These are phyloP conservation scores for Hanleya hanleyi DNA, from an alignment of 2,888 invertebrate species.

Conservation along the genomic window DNA sequence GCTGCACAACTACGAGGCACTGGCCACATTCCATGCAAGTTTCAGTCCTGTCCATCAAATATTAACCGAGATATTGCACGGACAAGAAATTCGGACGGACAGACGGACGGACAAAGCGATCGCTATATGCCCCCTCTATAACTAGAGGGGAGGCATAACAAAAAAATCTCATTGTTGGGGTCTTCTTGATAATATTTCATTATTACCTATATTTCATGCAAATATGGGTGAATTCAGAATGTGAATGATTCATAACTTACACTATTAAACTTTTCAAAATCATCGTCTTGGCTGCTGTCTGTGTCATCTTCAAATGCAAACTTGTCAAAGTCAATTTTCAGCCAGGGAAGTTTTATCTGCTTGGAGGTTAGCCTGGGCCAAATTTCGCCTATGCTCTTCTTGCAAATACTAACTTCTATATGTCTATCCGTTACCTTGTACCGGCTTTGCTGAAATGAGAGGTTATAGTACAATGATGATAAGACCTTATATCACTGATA, in stretches of 20 bases:
- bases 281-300: slow-evolving; percentile 73
- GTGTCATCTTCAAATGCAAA: slow-evolving; percentile 88
- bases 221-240: not conserved
- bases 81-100: no score
- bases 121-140: no score
- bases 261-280: not conserved
- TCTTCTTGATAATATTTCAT: not conserved
- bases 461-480: no score
- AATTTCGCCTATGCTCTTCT: slow-evolving; percentile 79
- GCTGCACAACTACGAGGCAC: no score
- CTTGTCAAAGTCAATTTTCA: slow-evolving; percentile 94
- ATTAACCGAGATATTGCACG: no score
- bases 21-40: no score
- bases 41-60: no score
- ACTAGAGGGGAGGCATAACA: no score
- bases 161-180: no score
- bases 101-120: no score
- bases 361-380: slow-evolving; percentile 90
- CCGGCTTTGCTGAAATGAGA: slow-evolving; percentile 64
- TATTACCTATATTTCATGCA: not conserved
- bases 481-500: no score
- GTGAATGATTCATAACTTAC: not conserved
- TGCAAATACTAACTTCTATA: slow-evolving; percentile 84
- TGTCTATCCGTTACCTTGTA: slow-evolving; percentile 81
- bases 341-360: slow-evolving; percentile 90